Base-by-base conservation (phyloP, 2,797 vertebrate genomes). In the Cheracebus regulus region DNA sequence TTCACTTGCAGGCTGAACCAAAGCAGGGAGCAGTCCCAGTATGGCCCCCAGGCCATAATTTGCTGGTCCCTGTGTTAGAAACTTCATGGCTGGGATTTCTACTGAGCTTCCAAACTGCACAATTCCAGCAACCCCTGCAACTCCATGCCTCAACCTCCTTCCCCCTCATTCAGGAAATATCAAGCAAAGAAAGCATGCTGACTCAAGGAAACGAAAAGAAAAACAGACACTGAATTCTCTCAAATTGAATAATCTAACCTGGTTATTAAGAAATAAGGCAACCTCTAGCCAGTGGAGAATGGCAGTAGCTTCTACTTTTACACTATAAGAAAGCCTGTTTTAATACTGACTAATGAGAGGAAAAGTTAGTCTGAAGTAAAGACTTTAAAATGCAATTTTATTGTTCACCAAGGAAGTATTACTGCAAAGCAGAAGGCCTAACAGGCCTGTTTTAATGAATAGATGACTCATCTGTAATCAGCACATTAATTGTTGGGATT, bases 401-500 rank as follows among this genome's bases (percentile, higher is more conserved):
- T 96, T 97, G 88, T 96, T 97, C 97, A 98, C 93, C 70, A 97
- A 97, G 97, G 96, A 98, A 97, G 96, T 90, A 97, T 96, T 91
- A 97, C 86, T 91, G 85, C 57, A 96, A 97, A 96, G 88, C 92
- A 97, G 92, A 97, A 97, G 93, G 96, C 90, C 97, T 97, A 97
- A 95, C 93, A 97, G 97, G 88, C 61, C 94, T 97, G 88, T 95
- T 98, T 98, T 96, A 97, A 98, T 97, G 97, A 98, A 97, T 94
- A 97, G 96, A 97, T 98, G 97, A 97, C 88, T 98, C 97, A 98
- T 97, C 96, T 96, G 95, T 96, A 98, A 97, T 97, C 97, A 97
- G 93, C 2, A 0, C 95, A 97, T 98, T 97, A 98, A 97, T 94
- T 98, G 96, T 85, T 96, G 92, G 88, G 97, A 98, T 97, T 96